Evolutionary conservation across 2,797 vertebrate species (phyloP).

Genomic region (Danio kyathit): DNA sequence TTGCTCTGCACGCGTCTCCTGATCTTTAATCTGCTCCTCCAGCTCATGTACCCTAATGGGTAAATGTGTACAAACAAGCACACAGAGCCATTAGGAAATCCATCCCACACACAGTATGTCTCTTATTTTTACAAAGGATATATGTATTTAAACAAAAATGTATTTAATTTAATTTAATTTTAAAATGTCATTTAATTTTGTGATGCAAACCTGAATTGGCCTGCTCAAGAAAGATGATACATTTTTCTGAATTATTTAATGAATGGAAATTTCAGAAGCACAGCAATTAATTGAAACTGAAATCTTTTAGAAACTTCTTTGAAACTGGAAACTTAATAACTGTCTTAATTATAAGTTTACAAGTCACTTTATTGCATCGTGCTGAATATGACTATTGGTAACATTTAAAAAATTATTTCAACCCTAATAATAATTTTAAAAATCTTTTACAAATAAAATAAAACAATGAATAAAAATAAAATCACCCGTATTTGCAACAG

Average conservation of each 20-base stretch:
- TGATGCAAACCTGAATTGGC: background rate
- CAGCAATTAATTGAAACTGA: background rate
- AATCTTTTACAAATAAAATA: too few relatives aligned
- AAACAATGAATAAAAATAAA: too few relatives aligned
- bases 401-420: too few relatives aligned
- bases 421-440: too few relatives aligned
- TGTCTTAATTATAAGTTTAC: background rate
- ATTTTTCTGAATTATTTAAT: background rate
- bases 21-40: constrained; percentile 95
- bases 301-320: background rate
- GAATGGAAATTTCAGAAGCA: background rate
- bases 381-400: too few relatives aligned
- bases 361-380: too few relatives aligned
- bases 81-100: constrained; percentile 10
- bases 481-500: too few relatives aligned
- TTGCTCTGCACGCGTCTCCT: constrained; percentile 88
- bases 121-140: background rate
- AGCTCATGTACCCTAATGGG: constrained; percentile 91
- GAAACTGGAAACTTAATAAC: too few relatives aligned
- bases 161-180: too few relatives aligned
- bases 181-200: too few relatives aligned
- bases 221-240: background rate
- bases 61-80: constrained; percentile 14
- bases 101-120: background rate
- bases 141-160: background rate